Conservation (phyloP, 2,888 invertebrate genomes). For the Spatulosminthurus flaviceps region DNA sequence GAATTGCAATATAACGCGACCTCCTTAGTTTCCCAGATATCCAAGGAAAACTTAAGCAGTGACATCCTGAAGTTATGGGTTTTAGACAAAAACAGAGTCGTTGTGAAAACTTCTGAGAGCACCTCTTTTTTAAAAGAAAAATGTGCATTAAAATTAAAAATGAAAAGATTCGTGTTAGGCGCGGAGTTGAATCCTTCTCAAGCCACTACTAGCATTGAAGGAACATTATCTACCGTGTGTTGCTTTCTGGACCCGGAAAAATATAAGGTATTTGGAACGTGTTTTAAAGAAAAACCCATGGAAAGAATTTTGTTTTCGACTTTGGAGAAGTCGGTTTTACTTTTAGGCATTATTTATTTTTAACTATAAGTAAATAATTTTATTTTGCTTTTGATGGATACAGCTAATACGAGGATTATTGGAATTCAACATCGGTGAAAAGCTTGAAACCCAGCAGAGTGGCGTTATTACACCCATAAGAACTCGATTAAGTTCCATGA, state of each 20-base stretch:
- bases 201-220: slow-evolving; percentile 84
- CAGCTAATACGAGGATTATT: slow-evolving; percentile 83
- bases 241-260: slow-evolving; percentile 83
- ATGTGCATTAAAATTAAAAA: slow-evolving; percentile 79
- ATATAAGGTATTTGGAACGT: slow-evolving; percentile 71
- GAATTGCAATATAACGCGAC: slow-evolving; percentile 62
- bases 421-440: slow-evolving; percentile 88
- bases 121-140: slow-evolving; percentile 82
- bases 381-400: neutral
- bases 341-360: neutral
- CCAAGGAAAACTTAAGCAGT: slow-evolving; percentile 28
- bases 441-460: slow-evolving; percentile 71
- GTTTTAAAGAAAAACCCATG: too few relatives aligned
- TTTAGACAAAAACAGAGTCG: slow-evolving; percentile 69
- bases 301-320: too few relatives aligned
- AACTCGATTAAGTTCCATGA: neutral
- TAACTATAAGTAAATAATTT: neutral
- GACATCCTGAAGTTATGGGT: slow-evolving; percentile 59
- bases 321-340: too few relatives aligned
- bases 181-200: slow-evolving; percentile 68
- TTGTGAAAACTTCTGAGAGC: slow-evolving; percentile 69
- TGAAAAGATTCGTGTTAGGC: slow-evolving; percentile 78
- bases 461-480: slow-evolving; percentile 13
- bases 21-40: neutral
- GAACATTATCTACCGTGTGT: slow-evolving; percentile 84